Evolutionary conservation across 1,140 invertebrate species (phyloP), one percentile per base, ranked within the genome.

Genomic region (Phymastichus coffea): DNA sequence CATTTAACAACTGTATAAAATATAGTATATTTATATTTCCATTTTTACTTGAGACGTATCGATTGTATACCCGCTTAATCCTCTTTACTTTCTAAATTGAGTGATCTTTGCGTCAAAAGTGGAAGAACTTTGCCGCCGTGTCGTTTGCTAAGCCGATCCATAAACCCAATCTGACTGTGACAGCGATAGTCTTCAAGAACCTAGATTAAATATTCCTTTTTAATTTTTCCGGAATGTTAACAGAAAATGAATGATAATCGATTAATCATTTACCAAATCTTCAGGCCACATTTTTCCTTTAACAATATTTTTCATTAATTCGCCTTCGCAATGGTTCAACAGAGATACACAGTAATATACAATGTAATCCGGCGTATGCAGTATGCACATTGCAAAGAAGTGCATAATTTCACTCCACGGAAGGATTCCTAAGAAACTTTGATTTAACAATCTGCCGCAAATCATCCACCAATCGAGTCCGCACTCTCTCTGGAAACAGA

Each of bases 401-500:
- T 80, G 67, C 4, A 76, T 26, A 30, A 79, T 79, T 68, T 80
- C 75, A 33, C 46, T 57, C 78, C 77, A 80, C 33, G 75, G 69
- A 30, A 80, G 70, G 57, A 77, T 57, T n/a, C 77, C 73, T 74
- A 70, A 79, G 44, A 79, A 80, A 46, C 70, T 77, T 61, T 80
- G 77, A 2, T 68, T 62, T 30, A 79, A 52, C 41, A 78, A 53
- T 63, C 66, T 67, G 37, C 72, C 64, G 43, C 72, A 77, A 46
- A 80, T 71, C 64, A 78, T 78, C 71, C 77, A 80, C 77, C 78
- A 80, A 51, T 69, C 62, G 1, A 70, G 40, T 28, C 77, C 77
- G 55, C 66, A 80, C 35, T 72, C 67, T 47, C 64, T 66, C 76
- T 80, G 23, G 57, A 66, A 58, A 33, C 6, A 33, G 28, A 33